Base-by-base conservation (phyloP, 2,113 vertebrate species). In the Alosa alosa region DNA sequence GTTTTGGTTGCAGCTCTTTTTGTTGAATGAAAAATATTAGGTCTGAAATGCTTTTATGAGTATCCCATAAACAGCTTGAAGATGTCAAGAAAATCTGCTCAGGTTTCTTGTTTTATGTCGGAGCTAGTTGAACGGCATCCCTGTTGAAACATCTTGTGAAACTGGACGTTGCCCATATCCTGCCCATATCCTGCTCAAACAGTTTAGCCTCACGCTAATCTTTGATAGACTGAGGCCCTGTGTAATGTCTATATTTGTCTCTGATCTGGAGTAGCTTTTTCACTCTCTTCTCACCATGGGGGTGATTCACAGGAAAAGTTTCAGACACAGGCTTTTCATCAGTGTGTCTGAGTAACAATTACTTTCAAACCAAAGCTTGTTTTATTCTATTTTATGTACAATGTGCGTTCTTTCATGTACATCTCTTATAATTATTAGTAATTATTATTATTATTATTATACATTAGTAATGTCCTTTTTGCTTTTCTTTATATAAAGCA, bases 401-500 rank as follows among this genome's bases (percentile, higher is more conserved):
- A 1, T 39, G 41, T 22, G 45, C 50, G 25, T n/a, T 36, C 18
- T 20, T 20, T 41, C 82, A 31, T 57, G 64, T 10, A 45, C 41
- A 44, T 44, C 41, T 4, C 41, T 44, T 44, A 44, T 44, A 44
- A 44, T 44, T 44, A 44, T 44, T 44, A 44, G 41, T 44, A 44
- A 44, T 44, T 44, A 44, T 4, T n/a, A n/a, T n/a, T n/a, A n/a
- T n/a, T n/a, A n/a, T n/a, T n/a, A n/a, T n/a, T n/a, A n/a, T n/a
- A n/a, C n/a, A n/a, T n/a, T n/a, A n/a, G n/a, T n/a, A n/a, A 31
- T 41, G 0, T n/a, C n/a, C 7, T 45, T 0, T 7, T 9, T 68
- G 7, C 81, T 86, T 84, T 90, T 25, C 57, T 87, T 78, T 87
- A 86, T 25, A 82, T 31, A 45, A 87, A 57, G 78, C 83, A 89